These are phyloP conservation scores for Maniola hyperantus DNA, from an alignment of 2,888 invertebrate genomes.

Conservation along the genomic window DNA sequence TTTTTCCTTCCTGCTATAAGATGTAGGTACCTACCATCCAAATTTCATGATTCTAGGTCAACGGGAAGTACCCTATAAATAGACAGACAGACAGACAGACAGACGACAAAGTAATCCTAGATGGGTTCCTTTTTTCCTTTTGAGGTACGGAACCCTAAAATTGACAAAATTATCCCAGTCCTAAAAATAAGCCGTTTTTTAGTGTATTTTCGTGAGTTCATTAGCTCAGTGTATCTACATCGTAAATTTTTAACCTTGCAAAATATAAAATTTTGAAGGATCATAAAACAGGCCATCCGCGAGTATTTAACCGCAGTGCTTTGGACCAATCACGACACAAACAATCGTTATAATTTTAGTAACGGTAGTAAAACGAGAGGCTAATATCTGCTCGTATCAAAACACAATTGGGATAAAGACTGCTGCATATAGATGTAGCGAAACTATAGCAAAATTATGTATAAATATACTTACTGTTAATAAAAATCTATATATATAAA, in stretches of 20 bases:
- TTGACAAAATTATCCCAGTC: no score
- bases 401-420: constrained; percentile 9
- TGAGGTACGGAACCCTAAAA: no score
- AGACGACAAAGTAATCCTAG: no score
- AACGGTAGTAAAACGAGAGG: constrained; percentile 36
- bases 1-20: no score
- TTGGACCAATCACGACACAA: constrained; percentile 45
- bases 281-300: constrained; percentile 41
- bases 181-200: not conserved
- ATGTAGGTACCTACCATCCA: no score
- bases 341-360: constrained; percentile 44
- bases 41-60: no score
- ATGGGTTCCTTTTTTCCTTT: no score
- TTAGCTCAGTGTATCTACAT: constrained; percentile 23
- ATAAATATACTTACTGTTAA: no score
- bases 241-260: constrained; percentile 38
- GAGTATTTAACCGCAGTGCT: constrained; percentile 35
- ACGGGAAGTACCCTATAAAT: no score
- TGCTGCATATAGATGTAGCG: not conserved
- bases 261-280: constrained; percentile 36
- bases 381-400: constrained; percentile 16
- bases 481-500: no score
- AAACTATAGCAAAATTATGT: no score
- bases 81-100: no score
- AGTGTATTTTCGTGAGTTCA: not conserved